phyloP scores from a whole-genome alignment of 1,140 invertebrate genomes.

The Drosophila setifemur region DNA sequence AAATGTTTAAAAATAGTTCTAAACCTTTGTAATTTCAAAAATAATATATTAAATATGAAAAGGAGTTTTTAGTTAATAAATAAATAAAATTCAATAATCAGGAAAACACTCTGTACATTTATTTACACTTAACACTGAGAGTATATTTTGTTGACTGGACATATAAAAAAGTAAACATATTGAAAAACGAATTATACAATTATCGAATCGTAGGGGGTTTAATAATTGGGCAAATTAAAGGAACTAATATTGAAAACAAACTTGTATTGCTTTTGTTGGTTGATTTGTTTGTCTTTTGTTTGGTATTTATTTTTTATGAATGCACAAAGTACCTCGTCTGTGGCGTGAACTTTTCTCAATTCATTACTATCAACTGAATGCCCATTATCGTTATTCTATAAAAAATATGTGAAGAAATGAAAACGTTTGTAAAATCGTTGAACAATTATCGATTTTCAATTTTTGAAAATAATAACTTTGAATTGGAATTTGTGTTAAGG shows the following conservation, averaged over 20 bases:
- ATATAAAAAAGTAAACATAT: conserved; percentile 43
- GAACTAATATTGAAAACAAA: conserved; percentile 61
- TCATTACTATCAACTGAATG: conserved; percentile 82
- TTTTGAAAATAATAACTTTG: conserved; percentile 28
- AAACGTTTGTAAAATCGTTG: conserved; percentile 66
- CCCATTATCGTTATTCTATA: conserved; percentile 83
- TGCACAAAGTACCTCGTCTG: conserved; percentile 83
- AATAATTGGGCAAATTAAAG: conserved; percentile 61
- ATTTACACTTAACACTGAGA: conserved; percentile 78
- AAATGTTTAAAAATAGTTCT: conserved; percentile 6
- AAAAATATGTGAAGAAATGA: conserved; percentile 77
- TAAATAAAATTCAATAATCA: conserved; percentile 27
- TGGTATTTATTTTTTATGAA: conserved; percentile 58
- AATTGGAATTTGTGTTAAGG: conserved; percentile 26
- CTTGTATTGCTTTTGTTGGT: conserved; percentile 49
- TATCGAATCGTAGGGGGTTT: conserved; percentile 61
- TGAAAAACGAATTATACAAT: conserved; percentile 59
- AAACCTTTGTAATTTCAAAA: neutral
- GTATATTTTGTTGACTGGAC: conserved; percentile 42
- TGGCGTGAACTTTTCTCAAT: conserved; percentile 83
- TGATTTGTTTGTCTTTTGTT: conserved; percentile 42
- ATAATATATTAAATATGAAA: neutral
- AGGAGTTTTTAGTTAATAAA: neutral
- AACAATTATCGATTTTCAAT: conserved; percentile 40
- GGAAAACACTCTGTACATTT: conserved; percentile 74